Conservation (phyloP, 2,888 invertebrate species). For the Metallyticus violacea region DNA sequence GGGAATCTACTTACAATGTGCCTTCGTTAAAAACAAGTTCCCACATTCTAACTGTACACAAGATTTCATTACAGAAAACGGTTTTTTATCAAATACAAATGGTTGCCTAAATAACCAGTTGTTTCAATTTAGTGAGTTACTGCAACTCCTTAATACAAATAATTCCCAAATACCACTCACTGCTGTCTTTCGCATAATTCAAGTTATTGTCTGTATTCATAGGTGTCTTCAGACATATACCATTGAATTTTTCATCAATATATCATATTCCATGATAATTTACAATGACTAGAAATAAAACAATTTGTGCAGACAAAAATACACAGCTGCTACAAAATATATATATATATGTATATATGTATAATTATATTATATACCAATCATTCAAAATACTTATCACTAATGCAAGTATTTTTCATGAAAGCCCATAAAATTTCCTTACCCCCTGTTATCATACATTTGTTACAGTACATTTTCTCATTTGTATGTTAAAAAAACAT, state of each 20-base stretch:
- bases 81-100: background rate
- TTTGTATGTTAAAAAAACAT: background rate
- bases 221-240: background rate
- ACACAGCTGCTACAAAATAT: conserved; percentile 28
- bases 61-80: background rate
- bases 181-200: background rate
- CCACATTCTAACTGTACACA: background rate
- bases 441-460: conserved; percentile 13
- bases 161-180: background rate
- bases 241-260: conserved; percentile 13
- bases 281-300: conserved; percentile 32
- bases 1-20: background rate
- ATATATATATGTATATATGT: conserved; percentile 28
- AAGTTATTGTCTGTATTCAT: conserved; percentile 19
- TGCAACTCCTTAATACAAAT: background rate
- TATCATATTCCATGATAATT: conserved; percentile 9
- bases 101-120: background rate
- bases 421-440: conserved; percentile 30
- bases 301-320: conserved; percentile 29
- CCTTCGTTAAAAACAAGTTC: background rate
- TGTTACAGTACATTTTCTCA: background rate
- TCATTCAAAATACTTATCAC: conserved; percentile 25
- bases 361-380: conserved; percentile 20
- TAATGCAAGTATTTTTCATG: conserved; percentile 25
- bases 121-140: background rate